Base-by-base conservation (phyloP, 2,797 vertebrate species). In the Pseudomugil tenellus region DNA sequence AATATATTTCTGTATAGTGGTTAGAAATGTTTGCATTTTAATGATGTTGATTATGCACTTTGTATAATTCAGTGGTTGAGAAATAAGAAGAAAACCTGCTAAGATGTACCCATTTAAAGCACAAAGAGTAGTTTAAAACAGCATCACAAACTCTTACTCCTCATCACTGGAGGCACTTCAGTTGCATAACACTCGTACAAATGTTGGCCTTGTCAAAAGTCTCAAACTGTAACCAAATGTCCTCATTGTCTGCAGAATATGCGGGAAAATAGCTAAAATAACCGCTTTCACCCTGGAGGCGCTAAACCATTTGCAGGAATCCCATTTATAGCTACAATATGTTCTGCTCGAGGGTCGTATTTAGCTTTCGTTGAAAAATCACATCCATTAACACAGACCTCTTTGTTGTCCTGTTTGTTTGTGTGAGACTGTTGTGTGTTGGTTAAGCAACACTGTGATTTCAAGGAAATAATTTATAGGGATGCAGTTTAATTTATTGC, bases 131-230 rank as follows among this genome's bases (percentile, higher is more conserved):
- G n/a, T 58, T 71, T 4, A 61, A 21, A 57, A 28, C 2, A 61
- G 32, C 58, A 31, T 67, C 41, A 54, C 39, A 62, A 65, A 58
- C 35, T 16, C 17, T 9, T 21, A 21, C 63, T 51, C 52, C 51
- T 19, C 35, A 28, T 34, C 35, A 46, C 31, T 73, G 35, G 8
- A 41, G 39, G 43, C 48, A 21, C 11, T 65, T 67, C 29, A 9
- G 68, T 71, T 79, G n/a, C 65, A 11, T 66, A 79, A 82, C 37
- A 61, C 31, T 21, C 23, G 1, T 76, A 35, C 29, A 60, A 61
- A 39, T 1, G 0, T 31, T 6, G 4, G 8, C 21, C 23, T 63
- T 51, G 17, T 60, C 14, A 0, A 26, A 71, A 63, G 19, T 59
- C 31, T 39, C 4, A 49, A 29, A 76, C 31, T 54, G 3, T 21